Conservation (phyloP, 2,888 invertebrate species). For the Galeruca laticollis region DNA sequence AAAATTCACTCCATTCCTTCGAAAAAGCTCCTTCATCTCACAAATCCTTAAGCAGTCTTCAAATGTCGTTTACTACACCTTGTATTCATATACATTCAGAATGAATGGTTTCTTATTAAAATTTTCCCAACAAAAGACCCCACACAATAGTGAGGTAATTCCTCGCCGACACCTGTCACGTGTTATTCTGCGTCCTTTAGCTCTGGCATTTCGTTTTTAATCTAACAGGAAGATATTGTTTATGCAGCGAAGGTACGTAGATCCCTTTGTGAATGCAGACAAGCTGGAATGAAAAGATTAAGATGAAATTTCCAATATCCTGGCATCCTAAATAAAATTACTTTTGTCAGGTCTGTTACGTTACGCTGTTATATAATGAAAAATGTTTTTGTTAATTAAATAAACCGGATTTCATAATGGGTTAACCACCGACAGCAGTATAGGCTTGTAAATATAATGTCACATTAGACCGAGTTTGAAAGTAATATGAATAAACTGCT, state of each 20-base stretch:
- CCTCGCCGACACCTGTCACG: conserved; percentile 60
- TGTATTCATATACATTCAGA: conserved; percentile 42
- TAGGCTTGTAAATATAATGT: no score
- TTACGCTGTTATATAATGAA: background rate
- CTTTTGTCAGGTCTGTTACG: conserved; percentile 12
- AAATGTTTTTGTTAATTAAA: background rate
- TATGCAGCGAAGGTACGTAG: conserved; percentile 40
- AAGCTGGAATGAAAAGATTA: conserved; percentile 28
- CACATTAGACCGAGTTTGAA: no score
- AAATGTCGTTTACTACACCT: conserved; percentile 24
- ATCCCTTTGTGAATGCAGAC: conserved; percentile 28
- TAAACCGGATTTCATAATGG: background rate
- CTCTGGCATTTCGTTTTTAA: conserved; percentile 64
- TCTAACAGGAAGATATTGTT: conserved; percentile 63
- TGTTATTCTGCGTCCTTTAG: conserved; percentile 59
- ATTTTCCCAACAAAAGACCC: conserved; percentile 52
- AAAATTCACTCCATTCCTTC: background rate
- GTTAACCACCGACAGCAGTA: no score
- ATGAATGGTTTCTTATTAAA: conserved; percentile 49
- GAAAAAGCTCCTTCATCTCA: background rate
- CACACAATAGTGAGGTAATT: conserved; percentile 50
- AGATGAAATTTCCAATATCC: conserved; percentile 29
- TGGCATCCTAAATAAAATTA: conserved; percentile 21
- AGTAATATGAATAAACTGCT: no score
- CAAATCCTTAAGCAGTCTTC: background rate